Percentiles rank a stretch among this genome's conserved stretches.
phyloP scores from a whole-genome alignment of 2,113 vertebrate species.

The Clinocottus analis region DNA sequence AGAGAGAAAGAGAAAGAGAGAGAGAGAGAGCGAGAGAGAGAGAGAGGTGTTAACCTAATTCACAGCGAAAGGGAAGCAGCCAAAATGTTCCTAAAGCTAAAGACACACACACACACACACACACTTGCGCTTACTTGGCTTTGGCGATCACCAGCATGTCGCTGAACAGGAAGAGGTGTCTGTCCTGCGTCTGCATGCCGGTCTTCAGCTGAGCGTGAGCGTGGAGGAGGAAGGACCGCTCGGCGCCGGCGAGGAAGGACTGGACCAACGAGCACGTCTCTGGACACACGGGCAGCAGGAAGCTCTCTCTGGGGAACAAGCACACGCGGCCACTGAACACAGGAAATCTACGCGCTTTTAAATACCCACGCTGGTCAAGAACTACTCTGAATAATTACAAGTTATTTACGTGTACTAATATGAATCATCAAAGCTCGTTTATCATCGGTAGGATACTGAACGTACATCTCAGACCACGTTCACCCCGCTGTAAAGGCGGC shows the following conservation, averaged over 20 bases:
- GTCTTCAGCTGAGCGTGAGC: constrained; percentile 76
- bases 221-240: constrained; percentile 72
- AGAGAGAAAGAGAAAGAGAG: background rate
- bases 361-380: too few relatives aligned
- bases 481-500: too few relatives aligned
- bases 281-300: constrained; percentile 61
- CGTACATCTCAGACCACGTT: too few relatives aligned
- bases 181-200: constrained; percentile 80
- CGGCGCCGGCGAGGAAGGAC: constrained; percentile 61
- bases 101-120: background rate
- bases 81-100: background rate
- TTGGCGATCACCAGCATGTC: constrained; percentile 76
- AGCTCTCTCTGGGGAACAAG: constrained; percentile 68
- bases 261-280: constrained; percentile 72
- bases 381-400: too few relatives aligned
- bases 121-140: constrained; percentile 71
- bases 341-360: too few relatives aligned
- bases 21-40: background rate
- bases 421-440: too few relatives aligned
- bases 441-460: too few relatives aligned
- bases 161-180: constrained; percentile 79
- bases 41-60: constrained; percentile 1
- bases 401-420: background rate
- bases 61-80: background rate
- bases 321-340: background rate